Percentiles rank a stretch among this genome's conserved stretches.
phyloP scores from a whole-genome alignment of 2,797 vertebrate species.

The Coilia nasus region DNA sequence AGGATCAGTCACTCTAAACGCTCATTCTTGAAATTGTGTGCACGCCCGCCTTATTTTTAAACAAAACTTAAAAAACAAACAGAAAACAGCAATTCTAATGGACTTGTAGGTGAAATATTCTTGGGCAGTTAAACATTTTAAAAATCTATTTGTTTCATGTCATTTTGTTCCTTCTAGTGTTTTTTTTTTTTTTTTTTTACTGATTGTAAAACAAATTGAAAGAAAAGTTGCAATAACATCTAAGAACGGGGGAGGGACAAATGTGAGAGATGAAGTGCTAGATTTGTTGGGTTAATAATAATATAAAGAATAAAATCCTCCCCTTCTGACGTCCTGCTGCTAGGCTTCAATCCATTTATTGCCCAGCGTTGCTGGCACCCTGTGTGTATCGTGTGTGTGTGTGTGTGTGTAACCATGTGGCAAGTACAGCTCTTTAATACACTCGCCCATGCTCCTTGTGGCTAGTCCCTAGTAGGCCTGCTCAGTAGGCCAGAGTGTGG shows the following conservation, averaged over 20 bases:
- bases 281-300: not conserved
- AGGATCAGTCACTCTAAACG: constrained; percentile 10
- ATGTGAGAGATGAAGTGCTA: constrained; percentile 10
- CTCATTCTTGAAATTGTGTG: constrained; percentile 22
- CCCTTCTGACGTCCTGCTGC: constrained; percentile 25
- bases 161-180: constrained; percentile 34
- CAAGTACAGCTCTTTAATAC: not conserved
- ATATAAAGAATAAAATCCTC: constrained; percentile 33
- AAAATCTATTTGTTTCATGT: constrained; percentile 4
- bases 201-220: constrained; percentile 25
- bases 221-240: constrained; percentile 51
- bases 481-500: not conserved
- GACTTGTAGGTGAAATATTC: not conserved
- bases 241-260: constrained; percentile 25
- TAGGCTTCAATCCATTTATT: constrained; percentile 37
- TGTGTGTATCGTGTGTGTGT: not conserved
- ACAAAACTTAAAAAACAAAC: not conserved
- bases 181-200: constrained; percentile 37
- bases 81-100: not conserved
- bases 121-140: not conserved
- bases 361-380: not conserved
- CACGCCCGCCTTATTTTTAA: constrained; percentile 11
- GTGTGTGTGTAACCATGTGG: not conserved
- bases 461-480: not conserved
- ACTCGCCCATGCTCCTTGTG: not conserved